A percentile compares a stretch with the other conserved stretches of the same genome.
Conservation (phyloP, 2,113 vertebrate genomes). For the Rhinolophus ferrumequinum region DNA sequence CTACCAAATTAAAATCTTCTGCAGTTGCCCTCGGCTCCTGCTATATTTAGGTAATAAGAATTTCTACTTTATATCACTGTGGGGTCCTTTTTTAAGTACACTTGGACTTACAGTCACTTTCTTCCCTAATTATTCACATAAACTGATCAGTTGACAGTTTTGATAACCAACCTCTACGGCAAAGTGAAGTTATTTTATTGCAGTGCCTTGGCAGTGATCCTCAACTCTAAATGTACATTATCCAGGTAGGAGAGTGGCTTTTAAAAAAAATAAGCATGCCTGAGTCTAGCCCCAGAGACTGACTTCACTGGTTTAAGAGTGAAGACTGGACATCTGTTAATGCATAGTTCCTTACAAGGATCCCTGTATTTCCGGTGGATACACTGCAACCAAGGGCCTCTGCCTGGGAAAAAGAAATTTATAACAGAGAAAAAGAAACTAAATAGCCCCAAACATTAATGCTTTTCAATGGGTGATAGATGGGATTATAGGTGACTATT, state of each 20-base stretch:
- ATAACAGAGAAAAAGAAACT: background rate
- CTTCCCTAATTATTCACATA: background rate
- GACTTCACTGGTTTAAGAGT: background rate
- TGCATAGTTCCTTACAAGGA: background rate
- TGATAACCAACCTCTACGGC: background rate
- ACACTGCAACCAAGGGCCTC: background rate
- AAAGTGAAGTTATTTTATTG: slow-evolving; percentile 17
- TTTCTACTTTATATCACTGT: background rate
- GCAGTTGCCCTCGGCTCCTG: background rate
- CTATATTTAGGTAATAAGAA: background rate
- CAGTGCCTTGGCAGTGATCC: background rate
- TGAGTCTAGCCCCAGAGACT: background rate
- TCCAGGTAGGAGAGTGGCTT: background rate
- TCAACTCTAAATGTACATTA: background rate
- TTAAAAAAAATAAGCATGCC: background rate
- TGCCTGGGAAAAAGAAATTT: slow-evolving; percentile 5
- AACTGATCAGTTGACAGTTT: background rate
- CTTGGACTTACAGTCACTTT: background rate
- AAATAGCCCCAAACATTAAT: background rate
- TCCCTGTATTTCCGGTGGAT: background rate
- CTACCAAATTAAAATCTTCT: background rate
- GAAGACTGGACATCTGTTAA: slow-evolving; percentile 16
- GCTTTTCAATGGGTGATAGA: background rate
- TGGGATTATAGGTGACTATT: background rate
- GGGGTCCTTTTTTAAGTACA: background rate